These are phyloP conservation scores for Thinocorus orbignyianus DNA, from an alignment of 2,113 vertebrate species.

Conservation along the genomic window DNA sequence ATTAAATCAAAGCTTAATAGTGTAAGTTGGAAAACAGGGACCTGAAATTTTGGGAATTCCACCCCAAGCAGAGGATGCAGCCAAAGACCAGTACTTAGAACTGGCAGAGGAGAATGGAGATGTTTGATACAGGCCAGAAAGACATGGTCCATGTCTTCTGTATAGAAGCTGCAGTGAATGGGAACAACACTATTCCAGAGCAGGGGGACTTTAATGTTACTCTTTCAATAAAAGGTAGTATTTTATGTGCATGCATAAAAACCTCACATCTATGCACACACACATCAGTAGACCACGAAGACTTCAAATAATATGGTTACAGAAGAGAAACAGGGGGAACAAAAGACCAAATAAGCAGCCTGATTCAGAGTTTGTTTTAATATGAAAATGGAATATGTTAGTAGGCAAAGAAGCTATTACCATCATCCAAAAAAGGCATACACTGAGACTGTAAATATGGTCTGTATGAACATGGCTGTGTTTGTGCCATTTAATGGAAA, in stretches of 20 bases:
- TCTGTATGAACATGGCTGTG: not conserved
- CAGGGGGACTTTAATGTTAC: not conserved
- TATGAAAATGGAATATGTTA: not conserved
- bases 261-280: fast-evolving
- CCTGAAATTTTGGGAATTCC: not conserved
- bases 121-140: not conserved
- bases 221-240: not conserved
- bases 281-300: fast-evolving
- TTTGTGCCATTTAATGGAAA: not conserved
- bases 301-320: not conserved
- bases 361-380: not conserved
- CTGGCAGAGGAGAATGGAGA: not conserved
- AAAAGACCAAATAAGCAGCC: not conserved
- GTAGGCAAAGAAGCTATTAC: not conserved
- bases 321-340: not conserved
- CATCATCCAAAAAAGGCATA: not conserved
- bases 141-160: not conserved
- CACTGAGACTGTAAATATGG: not conserved
- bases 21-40: not conserved
- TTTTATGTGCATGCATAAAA: not conserved
- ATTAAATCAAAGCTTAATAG: not conserved
- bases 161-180: not conserved
- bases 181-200: not conserved
- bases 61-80: not conserved
- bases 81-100: not conserved